A percentile compares a stretch with the other conserved stretches of the same genome.
phyloP scores from a whole-genome alignment of 2,888 invertebrate species.

The Myopa tessellatipennis region DNA sequence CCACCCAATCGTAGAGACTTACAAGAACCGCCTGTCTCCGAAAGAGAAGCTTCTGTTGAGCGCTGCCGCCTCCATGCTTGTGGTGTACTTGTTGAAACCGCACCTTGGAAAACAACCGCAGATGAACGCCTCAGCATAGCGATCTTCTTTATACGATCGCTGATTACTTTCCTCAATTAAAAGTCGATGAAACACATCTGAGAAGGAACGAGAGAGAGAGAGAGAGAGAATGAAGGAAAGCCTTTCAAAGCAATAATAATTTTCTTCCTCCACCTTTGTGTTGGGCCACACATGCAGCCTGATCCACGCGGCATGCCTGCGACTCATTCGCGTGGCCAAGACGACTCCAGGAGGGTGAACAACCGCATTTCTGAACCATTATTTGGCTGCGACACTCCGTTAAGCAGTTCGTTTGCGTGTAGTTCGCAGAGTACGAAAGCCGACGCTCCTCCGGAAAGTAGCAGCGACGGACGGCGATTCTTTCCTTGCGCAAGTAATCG shows the following conservation, averaged over 20 bases:
- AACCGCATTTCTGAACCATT: constrained; percentile 70
- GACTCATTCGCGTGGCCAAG: constrained; percentile 56
- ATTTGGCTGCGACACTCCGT: constrained; percentile 71
- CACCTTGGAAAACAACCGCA: constrained; percentile 71
- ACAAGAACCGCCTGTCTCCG: constrained; percentile 69
- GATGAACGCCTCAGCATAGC: constrained; percentile 40
- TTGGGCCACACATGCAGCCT: constrained; percentile 53
- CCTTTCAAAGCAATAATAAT: neutral
- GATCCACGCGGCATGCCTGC: constrained; percentile 50
- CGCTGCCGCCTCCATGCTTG: constrained; percentile 71
- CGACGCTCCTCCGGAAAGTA: constrained; percentile 71
- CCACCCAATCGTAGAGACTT: constrained; percentile 56
- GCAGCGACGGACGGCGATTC: constrained; percentile 71
- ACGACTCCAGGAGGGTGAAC: constrained; percentile 68
- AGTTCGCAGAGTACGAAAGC: constrained; percentile 65
- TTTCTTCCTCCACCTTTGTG: constrained; percentile 48
- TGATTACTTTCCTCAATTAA: constrained; percentile 20
- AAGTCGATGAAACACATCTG: constrained; percentile 47
- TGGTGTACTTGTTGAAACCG: constrained; percentile 71
- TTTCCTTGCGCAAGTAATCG: constrained; percentile 67
- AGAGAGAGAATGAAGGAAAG: neutral
- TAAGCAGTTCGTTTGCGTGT: constrained; percentile 76
- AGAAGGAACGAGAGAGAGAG: neutral
- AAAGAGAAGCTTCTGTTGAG: constrained; percentile 67
- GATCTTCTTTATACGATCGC: constrained; percentile 37